Evolutionary conservation across 2,888 invertebrate species (phyloP).

Genomic region (Limnephilus lunatus): DNA sequence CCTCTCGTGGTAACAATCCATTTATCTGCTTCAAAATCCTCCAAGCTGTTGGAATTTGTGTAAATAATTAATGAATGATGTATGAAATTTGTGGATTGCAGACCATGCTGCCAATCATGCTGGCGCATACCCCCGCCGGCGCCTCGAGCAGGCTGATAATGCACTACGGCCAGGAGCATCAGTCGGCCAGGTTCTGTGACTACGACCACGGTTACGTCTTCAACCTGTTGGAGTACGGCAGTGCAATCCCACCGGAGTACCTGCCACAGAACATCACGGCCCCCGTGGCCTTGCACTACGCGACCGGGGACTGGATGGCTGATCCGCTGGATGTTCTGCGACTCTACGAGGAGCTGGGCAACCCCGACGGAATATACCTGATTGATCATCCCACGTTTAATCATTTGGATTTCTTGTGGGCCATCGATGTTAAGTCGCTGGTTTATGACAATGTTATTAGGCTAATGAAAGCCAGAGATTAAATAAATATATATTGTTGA

Average conservation of each 20-base stretch:
- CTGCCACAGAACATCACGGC: constrained; percentile 73
- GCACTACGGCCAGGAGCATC: constrained; percentile 76
- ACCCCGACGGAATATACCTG: constrained; percentile 73
- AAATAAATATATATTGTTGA: not conserved
- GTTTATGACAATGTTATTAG: constrained; percentile 76
- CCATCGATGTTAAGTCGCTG: constrained; percentile 71
- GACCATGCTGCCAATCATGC: constrained; percentile 75
- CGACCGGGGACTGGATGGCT: constrained; percentile 77
- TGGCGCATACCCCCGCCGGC: constrained; percentile 77
- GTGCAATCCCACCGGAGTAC: constrained; percentile 75
- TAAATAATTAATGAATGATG: too few relatives aligned
- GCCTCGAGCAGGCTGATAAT: constrained; percentile 75
- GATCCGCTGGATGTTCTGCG: constrained; percentile 73
- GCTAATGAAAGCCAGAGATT: constrained; percentile 72
- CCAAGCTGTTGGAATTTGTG: too few relatives aligned
- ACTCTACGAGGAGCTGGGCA: constrained; percentile 72
- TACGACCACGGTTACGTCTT: constrained; percentile 75
- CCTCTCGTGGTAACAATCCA: too few relatives aligned
- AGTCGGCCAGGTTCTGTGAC: constrained; percentile 74
- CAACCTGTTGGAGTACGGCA: constrained; percentile 75
- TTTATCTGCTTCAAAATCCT: too few relatives aligned
- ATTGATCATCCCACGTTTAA: constrained; percentile 75
- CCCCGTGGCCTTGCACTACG: constrained; percentile 76
- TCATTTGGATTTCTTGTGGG: constrained; percentile 79
- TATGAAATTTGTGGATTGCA: not conserved